These are phyloP conservation scores for Fulmarus glacialis DNA, from an alignment of 2,113 vertebrate genomes.

Conservation along the genomic window DNA sequence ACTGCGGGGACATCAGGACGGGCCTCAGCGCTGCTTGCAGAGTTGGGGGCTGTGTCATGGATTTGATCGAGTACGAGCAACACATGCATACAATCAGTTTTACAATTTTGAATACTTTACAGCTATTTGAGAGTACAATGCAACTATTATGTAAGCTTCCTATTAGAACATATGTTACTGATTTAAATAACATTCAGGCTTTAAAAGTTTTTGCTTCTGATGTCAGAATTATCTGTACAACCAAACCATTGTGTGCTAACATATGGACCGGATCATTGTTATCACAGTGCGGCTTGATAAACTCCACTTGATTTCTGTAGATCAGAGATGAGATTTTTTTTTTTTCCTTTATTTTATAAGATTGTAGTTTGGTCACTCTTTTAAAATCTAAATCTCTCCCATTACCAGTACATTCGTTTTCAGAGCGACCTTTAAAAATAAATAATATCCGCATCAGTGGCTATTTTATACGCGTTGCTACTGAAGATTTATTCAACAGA, in stretches of 20 bases:
- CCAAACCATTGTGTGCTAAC: not conserved
- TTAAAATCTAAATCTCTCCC: not conserved
- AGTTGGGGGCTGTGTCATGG: not conserved
- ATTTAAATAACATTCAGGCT: conserved; percentile 28
- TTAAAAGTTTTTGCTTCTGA: conserved; percentile 30
- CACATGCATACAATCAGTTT: not conserved
- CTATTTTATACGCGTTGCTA: not conserved
- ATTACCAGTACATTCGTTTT: not conserved
- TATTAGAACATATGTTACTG: conserved; percentile 41
- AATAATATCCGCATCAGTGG: not conserved
- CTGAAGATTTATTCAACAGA: not conserved
- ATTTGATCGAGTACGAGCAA: not conserved
- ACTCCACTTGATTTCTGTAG: not conserved
- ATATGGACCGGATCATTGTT: not conserved
- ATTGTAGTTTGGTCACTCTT: not conserved
- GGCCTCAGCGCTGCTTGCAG: not conserved
- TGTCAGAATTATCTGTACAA: conserved; percentile 37
- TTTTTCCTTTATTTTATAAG: not conserved
- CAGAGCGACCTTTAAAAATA: not conserved
- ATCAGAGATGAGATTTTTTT: not conserved
- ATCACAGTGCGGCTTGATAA: not conserved
- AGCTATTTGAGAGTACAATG: conserved; percentile 43
- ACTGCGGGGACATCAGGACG: not conserved
- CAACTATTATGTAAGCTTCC: conserved; percentile 32
- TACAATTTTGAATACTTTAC: not conserved